Conservation (phyloP, 2,113 vertebrate species). For the Mormyrus lacerda region DNA sequence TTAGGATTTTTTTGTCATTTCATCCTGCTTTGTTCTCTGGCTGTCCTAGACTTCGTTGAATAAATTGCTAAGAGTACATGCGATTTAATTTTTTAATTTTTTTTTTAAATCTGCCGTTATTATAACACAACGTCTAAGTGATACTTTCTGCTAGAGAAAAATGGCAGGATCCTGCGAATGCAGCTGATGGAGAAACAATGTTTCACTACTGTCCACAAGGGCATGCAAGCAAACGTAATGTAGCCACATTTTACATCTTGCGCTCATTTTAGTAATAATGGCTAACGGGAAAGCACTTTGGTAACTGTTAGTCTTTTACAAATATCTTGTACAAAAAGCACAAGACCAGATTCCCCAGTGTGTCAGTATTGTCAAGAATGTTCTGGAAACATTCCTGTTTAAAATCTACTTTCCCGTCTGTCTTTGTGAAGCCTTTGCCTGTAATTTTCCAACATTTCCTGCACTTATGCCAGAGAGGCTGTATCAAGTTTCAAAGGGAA, state of each 20-base stretch:
- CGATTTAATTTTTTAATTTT: neutral
- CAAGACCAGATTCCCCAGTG: neutral
- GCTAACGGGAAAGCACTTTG: neutral
- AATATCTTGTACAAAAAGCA: constrained; percentile 19
- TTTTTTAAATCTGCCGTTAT: neutral
- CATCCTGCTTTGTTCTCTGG: neutral
- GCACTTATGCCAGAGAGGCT: constrained; percentile 38
- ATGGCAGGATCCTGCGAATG: neutral
- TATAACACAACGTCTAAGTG: neutral
- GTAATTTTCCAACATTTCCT: constrained; percentile 34
- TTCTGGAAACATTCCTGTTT: constrained; percentile 26
- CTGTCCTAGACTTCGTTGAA: neutral
- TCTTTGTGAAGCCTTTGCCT: constrained; percentile 34
- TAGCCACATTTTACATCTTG: neutral
- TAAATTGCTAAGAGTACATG: neutral
- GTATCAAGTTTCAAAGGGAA: constrained; percentile 43
- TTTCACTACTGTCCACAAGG: neutral
- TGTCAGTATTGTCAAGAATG: constrained; percentile 33
- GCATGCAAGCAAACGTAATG: neutral
- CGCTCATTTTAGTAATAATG: neutral
- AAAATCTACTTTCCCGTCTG: constrained; percentile 17
- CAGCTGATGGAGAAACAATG: neutral
- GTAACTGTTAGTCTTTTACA: neutral
- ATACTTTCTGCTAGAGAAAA: neutral
- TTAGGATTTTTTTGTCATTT: constrained; percentile 1